Base-by-base conservation (phyloP, 2,113 vertebrate genomes). In the Chlorodrepanis virens region DNA sequence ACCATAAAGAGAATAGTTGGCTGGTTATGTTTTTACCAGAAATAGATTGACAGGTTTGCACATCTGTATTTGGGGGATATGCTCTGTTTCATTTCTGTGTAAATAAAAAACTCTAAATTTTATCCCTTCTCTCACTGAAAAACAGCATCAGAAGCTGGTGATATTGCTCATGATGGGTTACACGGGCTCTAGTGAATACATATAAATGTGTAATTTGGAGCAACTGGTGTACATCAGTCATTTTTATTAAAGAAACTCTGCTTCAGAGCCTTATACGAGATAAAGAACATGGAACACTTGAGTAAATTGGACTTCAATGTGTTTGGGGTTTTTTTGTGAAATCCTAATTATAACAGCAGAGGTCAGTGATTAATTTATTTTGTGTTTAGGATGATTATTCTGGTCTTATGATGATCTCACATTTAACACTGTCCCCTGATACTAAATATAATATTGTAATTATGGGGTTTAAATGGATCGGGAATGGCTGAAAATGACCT, bases 211-310 rank as follows among this genome's bases (percentile, higher is more conserved):
- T 79, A 84, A 94, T 96, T 95, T 94, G 85, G 83, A 94, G 71
- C 53, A 92, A 93, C 59, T 82, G 42, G 52, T 90, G 76, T 89
- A 68, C 69, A 87, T 87, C 53, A 90, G 91, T 96, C 83, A 95
- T 96, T 90, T 89, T 94, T 94, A 95, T 96, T 92, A 89, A 88
- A 79, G 79, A 71, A 96, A 93, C 11, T 88, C 78, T 76, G 24
- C 61, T 90, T 95, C 69, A 60, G 33, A 93, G 85, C 15, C 61
- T 82, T 92, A 74, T 45, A 92, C 64, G 39, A 95, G 64, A 52
- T 19, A 72, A 92, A 77, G 81, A 95, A 93, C 83, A 93, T 69
- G 44, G 72, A 97, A 82, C 72, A 76, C 74, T 88, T 71, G 76
- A 93, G 72, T 95, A 95, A 96, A 96, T 89, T 94, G 75, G 90